Base-by-base conservation (phyloP, 2,113 vertebrate species). In the Etheostoma spectabile region DNA sequence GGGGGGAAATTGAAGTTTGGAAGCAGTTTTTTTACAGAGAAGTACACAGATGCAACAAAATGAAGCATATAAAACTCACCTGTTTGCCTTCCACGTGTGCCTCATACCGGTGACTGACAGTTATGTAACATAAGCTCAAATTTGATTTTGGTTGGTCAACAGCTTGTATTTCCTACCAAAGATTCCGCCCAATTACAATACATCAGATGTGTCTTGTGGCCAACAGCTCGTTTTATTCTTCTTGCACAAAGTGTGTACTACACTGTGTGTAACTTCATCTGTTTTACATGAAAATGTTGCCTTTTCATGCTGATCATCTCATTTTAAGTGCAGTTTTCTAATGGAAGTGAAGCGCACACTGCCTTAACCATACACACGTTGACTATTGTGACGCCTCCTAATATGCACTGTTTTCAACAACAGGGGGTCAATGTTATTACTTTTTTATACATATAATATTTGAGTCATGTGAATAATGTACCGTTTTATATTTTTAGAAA, bases 351-450 rank as follows among this genome's bases (percentile, higher is more conserved):
- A 74, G 76, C 13, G 22, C 88, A 89, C 77, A 51, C 70, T 82
- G 84, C 86, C 86, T 87, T 90, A 78, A 86, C 16, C 63, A 63
- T 60, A 68, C 27, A 61, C 33, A 77, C 63, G 74, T 57, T 30
- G 82, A 72, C 77, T 65, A 19, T 83, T 52, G 67, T 71, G 77
- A 68, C 62, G 2, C 74, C 84, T 70, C 75, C 73, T 78, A 56
- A 81, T 78, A 89, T 93, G 91, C 92, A 94, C 91, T 91, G 89
- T 90, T 92, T 91, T 76, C 19, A 85, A 85, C 24, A 72, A 81
- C 49, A 61, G 75, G 69, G 72, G 67, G 71, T 81, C 53, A 64
- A 56, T 59, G 27, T 82, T 80, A 42, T 72, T 67, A 8, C 61
- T 74, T 88, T 68, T 75, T 3, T 42, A 42, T 42, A 38, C 84